phyloP scores from a whole-genome alignment of 1,140 invertebrate genomes.

The Alviniconcha marisindica region DNA sequence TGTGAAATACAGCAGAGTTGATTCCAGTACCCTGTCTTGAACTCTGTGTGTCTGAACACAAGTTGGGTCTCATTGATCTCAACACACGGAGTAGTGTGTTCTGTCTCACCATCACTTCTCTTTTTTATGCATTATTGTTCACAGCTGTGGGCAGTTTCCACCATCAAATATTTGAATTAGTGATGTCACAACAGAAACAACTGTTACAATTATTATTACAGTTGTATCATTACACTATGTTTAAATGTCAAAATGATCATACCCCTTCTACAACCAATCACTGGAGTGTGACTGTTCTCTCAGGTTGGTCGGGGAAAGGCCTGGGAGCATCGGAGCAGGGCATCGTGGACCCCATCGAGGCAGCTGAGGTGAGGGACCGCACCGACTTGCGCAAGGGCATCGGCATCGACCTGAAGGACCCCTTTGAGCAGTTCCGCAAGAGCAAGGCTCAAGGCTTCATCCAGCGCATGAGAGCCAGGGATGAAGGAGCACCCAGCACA shows the following conservation, averaged over 20 bases:
- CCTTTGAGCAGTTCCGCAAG: constrained; percentile 97
- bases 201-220: too few species aligned
- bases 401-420: constrained; percentile 87
- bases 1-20: too few species aligned
- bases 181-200: too few species aligned
- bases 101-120: too few species aligned
- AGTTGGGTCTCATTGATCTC: too few species aligned
- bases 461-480: constrained; percentile 94
- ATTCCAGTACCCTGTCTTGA: too few species aligned
- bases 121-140: too few species aligned
- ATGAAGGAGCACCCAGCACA: constrained; percentile 77
- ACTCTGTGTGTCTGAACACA: too few species aligned
- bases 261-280: not conserved
- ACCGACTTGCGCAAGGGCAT: constrained; percentile 95
- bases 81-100: too few species aligned
- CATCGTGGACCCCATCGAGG: constrained; percentile 94
- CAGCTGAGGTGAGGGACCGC: constrained; percentile 92
- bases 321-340: constrained; percentile 95
- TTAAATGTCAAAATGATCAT: not conserved
- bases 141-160: too few species aligned
- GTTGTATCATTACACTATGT: not conserved
- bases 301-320: constrained; percentile 91
- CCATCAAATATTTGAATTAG: too few species aligned
- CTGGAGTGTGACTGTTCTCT: not conserved
- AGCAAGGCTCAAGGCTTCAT: constrained; percentile 98